Conservation (phyloP, 2,113 vertebrate genomes). For the Cygnus buccinator region DNA sequence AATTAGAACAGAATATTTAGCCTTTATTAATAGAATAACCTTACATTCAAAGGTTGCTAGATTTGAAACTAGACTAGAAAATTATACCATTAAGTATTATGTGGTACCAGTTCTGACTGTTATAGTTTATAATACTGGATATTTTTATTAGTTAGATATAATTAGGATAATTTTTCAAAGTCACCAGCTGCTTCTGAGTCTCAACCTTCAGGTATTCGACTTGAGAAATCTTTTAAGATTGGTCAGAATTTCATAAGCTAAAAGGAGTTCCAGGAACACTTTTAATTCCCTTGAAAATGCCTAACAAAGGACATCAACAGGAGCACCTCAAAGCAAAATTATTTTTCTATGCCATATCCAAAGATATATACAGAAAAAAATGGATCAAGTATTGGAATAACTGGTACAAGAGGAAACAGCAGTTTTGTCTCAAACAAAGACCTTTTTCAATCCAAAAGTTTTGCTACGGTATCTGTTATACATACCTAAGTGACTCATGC, state of each 20-base stretch:
- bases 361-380: neutral
- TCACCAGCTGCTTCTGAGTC: neutral
- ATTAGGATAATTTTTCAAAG: neutral
- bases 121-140: neutral
- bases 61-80: neutral
- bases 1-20: neutral
- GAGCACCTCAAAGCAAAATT: neutral
- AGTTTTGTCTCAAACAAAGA: neutral
- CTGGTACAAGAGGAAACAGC: neutral
- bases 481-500: neutral
- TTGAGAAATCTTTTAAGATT: neutral
- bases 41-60: neutral
- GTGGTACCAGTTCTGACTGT: neutral
- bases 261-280: neutral
- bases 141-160: neutral
- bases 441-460: neutral
- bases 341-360: neutral
- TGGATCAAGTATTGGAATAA: neutral
- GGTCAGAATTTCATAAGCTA: neutral
- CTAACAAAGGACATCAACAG: neutral
- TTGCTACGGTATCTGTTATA: neutral
- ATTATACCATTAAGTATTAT: neutral
- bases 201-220: neutral
- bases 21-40: neutral
- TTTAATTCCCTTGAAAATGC: neutral